Evolutionary conservation across 2,888 invertebrate species (phyloP).

Genomic region (Eudasyphora cyanicolor): DNA sequence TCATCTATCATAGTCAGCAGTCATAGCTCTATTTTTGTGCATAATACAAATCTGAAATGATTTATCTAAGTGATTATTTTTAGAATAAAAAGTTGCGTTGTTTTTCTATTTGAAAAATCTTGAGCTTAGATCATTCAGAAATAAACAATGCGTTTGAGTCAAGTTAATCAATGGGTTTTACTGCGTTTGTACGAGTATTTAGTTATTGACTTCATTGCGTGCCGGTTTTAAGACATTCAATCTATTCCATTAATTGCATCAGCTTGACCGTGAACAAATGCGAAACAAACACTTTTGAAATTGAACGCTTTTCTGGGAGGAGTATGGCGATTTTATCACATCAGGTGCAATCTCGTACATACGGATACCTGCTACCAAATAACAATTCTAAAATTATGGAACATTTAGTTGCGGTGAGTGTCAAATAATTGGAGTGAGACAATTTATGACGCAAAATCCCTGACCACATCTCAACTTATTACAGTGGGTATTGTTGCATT

Average conservation of each 20-base stretch:
- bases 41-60: background rate
- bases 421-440: no score
- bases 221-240: background rate
- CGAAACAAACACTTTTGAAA: background rate
- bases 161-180: constrained; percentile 14
- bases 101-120: background rate
- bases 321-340: no score
- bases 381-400: no score
- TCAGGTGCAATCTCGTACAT: no score
- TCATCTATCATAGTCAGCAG: no score
- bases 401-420: no score
- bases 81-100: background rate
- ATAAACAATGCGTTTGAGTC: constrained; percentile 8
- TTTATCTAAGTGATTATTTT: background rate
- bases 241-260: constrained; percentile 5
- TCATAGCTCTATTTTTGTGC: background rate
- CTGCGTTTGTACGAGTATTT: background rate
- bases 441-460: no score
- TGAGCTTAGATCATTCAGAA: background rate
- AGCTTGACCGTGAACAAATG: background rate
- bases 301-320: background rate
- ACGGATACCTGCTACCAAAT: no score
- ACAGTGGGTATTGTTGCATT: no score
- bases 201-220: background rate
- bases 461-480: no score